Conservation (phyloP, 2,888 invertebrate species). For the Cephus runcator region DNA sequence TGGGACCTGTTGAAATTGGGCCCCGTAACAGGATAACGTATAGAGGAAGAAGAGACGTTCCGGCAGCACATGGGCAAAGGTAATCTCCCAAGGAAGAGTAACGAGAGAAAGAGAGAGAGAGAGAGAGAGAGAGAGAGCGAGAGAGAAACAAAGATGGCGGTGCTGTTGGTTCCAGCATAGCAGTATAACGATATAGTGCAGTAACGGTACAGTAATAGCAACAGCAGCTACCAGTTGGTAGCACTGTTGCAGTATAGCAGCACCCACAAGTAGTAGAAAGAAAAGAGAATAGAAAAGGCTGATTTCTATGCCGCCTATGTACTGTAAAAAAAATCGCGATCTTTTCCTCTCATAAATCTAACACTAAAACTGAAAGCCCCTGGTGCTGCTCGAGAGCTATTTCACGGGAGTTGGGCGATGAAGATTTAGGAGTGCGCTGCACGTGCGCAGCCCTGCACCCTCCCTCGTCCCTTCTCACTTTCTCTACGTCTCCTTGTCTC, state of each 20-base stretch:
- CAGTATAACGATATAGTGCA: not conserved
- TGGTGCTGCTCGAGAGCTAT: not conserved
- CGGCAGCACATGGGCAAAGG: not conserved
- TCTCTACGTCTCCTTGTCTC: conserved; percentile 10
- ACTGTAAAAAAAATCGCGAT: not conserved
- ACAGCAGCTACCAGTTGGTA: not conserved
- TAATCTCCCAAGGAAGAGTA: not conserved
- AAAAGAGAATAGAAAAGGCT: conserved; percentile 3
- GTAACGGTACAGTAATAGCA: not conserved
- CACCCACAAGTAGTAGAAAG: not conserved
- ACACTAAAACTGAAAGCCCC: conserved; percentile 1
- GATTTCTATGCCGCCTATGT: not conserved
- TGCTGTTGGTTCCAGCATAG: not conserved
- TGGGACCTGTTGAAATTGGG: not conserved
- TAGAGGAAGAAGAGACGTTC: not conserved
- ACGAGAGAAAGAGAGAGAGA: not conserved
- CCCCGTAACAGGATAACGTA: not conserved
- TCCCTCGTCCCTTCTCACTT: not conserved
- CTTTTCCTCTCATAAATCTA: not conserved
- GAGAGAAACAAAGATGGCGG: not conserved
- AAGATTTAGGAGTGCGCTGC: not conserved
- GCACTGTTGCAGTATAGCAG: not conserved
- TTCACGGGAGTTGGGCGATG: not conserved
- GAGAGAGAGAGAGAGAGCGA: not conserved
- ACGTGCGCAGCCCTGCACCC: not conserved